Base-by-base conservation (phyloP, 2,888 invertebrate species). In the Ophion costatus region DNA sequence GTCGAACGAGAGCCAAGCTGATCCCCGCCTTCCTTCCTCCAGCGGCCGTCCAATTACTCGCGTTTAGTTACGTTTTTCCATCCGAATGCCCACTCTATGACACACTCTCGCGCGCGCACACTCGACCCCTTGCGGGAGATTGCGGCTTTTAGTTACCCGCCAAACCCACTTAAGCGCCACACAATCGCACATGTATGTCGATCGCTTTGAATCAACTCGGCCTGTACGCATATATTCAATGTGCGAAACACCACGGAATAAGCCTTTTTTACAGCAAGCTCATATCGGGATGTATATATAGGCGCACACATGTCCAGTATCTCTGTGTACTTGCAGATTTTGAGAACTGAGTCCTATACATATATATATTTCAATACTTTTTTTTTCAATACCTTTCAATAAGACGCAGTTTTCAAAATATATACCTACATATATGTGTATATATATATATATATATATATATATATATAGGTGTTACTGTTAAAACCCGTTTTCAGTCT, bases 1-100 rank as follows among this genome's bases (percentile, higher is more conserved):
- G 89, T 89, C 89, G 89, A 90, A 90, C 86, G 86, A 89, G 64
- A 73, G 88, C 84, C 86, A 73, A 88, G 86, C 33, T 59, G n/a
- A 56, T 57, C 42, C 73, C 66, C 64, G 20, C 71, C 80, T 57
- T 63, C 77, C 45, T 56, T 56, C 64, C 42, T 59, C 51, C 42
- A 75, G 67, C 74, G 89, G 88, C 88, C 90, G 90, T 91, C 93
- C 93, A 93, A 93, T 93, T 93, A 93, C 93, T 93, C 92, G 91
- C 91, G 90, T 93, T 93, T 93, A 93, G 93, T 93, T 92, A 91
- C 93, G 91, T 93, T 93, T 93, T 93, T 93, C 92, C 92, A 91
- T 91, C 89, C 92, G 92, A 93, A 93, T 92, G 91, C 92, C 87
- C 92, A 71, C 85, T 90, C 89, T 93, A 92, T 92, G 92, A 93